Evolutionary conservation across 2,113 vertebrate genomes (phyloP).

Genomic region (Acanthochromis polyacanthus): DNA sequence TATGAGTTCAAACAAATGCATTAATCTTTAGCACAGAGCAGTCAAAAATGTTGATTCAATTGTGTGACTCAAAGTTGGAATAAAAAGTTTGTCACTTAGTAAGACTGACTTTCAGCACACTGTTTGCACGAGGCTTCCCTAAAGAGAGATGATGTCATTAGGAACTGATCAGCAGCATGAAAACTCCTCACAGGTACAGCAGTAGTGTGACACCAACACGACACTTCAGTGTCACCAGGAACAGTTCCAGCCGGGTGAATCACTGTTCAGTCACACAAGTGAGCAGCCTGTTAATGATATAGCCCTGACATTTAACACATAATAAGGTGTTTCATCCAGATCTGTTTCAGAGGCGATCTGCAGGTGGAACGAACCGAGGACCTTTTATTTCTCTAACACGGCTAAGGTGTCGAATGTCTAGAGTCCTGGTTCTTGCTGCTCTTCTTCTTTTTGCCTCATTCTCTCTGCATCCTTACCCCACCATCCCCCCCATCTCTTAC

Average conservation of each 20-base stretch:
- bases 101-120: slow-evolving; percentile 3
- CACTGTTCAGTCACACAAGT: slow-evolving; percentile 62
- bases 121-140: slow-evolving; percentile 16
- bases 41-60: neutral
- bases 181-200: slow-evolving; percentile 57
- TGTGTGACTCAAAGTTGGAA: neutral
- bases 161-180: slow-evolving; percentile 51
- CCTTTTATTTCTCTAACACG: slow-evolving; percentile 42
- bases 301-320: slow-evolving; percentile 68
- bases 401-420: slow-evolving; percentile 4
- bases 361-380: slow-evolving; percentile 56
- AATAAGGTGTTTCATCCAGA: slow-evolving; percentile 54
- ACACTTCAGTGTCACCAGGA: slow-evolving; percentile 44
- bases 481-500: slow-evolving; percentile 15
- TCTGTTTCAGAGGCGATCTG: slow-evolving; percentile 28
- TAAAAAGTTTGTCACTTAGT: slow-evolving; percentile 23
- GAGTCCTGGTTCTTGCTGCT: slow-evolving; percentile 9
- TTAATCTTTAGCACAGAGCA: no score
- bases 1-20: no score
- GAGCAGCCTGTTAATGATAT: slow-evolving; percentile 60
- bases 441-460: slow-evolving; percentile 17
- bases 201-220: slow-evolving; percentile 64
- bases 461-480: neutral
- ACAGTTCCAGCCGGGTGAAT: slow-evolving; percentile 59
- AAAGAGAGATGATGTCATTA: slow-evolving; percentile 54